Evolutionary conservation across 2,113 vertebrate species (phyloP).

Genomic region (Amphiprion ocellaris): DNA sequence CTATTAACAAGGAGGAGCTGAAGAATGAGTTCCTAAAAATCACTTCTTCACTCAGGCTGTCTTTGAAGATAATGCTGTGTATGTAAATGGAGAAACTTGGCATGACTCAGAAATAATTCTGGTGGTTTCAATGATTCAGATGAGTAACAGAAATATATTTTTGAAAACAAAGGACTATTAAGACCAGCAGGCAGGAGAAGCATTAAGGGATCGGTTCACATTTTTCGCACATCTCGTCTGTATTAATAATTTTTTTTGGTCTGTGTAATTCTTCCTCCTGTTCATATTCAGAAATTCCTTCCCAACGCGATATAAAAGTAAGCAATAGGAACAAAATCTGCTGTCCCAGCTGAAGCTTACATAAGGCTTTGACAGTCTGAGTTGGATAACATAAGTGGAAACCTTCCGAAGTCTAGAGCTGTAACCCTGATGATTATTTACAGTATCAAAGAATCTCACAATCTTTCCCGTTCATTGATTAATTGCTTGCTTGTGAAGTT

Average conservation of each 20-base stretch:
- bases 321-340: neutral
- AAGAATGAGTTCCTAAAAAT: conserved; percentile 51
- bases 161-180: neutral
- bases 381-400: too few species aligned
- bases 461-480: too few species aligned
- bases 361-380: neutral
- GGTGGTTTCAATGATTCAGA: neutral
- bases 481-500: too few species aligned
- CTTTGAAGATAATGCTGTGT: conserved; percentile 14
- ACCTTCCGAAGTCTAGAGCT: too few species aligned
- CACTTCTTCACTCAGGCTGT: neutral
- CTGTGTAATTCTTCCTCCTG: neutral
- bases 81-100: conserved; percentile 29
- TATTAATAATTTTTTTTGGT: neutral
- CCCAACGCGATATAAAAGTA: neutral
- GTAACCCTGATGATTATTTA: too few species aligned
- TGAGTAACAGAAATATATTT: neutral
- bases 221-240: neutral
- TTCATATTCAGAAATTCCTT: neutral
- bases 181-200: neutral
- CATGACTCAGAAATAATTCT: neutral
- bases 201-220: neutral
- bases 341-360: neutral
- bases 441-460: neutral
- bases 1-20: conserved; percentile 33